These are phyloP conservation scores for Aselliscus stoliczkanus DNA, from an alignment of 2,797 vertebrate genomes.

Conservation along the genomic window DNA sequence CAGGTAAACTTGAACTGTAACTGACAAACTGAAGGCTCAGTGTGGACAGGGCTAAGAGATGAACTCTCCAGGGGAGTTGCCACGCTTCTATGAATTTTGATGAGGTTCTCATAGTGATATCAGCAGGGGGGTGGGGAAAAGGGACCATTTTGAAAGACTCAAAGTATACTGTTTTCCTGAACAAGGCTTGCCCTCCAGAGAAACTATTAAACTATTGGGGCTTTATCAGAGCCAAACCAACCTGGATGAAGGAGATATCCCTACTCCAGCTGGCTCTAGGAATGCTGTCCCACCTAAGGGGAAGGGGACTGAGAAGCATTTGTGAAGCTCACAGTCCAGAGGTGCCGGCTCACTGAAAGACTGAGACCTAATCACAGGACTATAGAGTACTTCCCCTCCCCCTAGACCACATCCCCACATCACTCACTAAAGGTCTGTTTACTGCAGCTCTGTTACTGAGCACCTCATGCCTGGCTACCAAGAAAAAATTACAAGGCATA, in stretches of 20 bases:
- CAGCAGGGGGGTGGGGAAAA: neutral
- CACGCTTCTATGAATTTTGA: neutral
- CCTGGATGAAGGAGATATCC: neutral
- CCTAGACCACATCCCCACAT: neutral
- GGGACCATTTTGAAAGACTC: neutral
- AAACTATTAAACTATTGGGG: neutral
- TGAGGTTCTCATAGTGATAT: neutral
- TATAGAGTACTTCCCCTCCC: neutral
- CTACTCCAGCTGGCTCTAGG: neutral
- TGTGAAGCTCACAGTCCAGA: neutral
- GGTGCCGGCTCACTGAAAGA: neutral
- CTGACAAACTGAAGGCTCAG: neutral
- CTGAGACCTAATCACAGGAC: neutral
- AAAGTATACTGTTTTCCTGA: neutral
- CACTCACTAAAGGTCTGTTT: too few relatives aligned
- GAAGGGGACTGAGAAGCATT: neutral
- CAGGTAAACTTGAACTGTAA: neutral
- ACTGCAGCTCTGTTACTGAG: neutral
- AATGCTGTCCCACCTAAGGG: neutral
- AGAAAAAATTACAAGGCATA: neutral
- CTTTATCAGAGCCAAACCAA: neutral
- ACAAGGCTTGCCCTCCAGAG: neutral
- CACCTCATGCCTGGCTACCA: neutral
- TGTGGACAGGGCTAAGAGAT: neutral
- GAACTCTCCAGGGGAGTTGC: neutral